Base-by-base conservation (phyloP, 2,797 vertebrate species). In the Alcedo quadribrachys region DNA sequence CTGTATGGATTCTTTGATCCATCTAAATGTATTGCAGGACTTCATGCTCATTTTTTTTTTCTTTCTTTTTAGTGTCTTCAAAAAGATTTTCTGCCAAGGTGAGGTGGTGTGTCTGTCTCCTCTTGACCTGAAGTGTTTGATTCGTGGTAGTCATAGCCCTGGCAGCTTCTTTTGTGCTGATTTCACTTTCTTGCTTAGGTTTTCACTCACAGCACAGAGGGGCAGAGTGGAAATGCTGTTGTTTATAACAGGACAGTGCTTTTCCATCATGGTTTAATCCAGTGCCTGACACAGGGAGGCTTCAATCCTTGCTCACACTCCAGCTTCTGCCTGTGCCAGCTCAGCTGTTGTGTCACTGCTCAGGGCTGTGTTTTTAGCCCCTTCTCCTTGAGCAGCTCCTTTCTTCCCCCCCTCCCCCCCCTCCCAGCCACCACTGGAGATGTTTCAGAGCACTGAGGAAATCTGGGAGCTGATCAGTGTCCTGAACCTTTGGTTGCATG, bases 81-180 rank as follows among this genome's bases (percentile, higher is more conserved):
- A 98, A 98, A 70, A 98, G 98, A 97, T 99, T 99, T 97, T 99
- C 99, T 87, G 99, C 99, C 92, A 99, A 99, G 98, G 99, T 99
- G 96, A 97, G 98, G 68, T 22, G 71, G 22, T 60, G 45, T 89
- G 30, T 58, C 8, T 27, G 50, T 82, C 53, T 91, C 69, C 77
- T 43, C 18, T 58, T 75, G 54, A 35, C 86, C 46, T 81, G 22
- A 79, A 67, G 20, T 24, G 85, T 74, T 95, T 88, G 83, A 79
- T 77, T 75, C 19, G 67, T 67, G 80, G 85, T 30, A 57, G 53
- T 27, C 51, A 84, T 28, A 81, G 43, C 66, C 71, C 70, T 62
- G 45, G 53, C 48, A 69, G 37, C 62, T 42, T 18, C 45, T 80
- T 75, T 27, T 71, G 43, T 75, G 12, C 76, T 73, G 83, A 33